phyloP scores from a whole-genome alignment of 2,113 vertebrate genomes.

The Pollachius pollachius region DNA sequence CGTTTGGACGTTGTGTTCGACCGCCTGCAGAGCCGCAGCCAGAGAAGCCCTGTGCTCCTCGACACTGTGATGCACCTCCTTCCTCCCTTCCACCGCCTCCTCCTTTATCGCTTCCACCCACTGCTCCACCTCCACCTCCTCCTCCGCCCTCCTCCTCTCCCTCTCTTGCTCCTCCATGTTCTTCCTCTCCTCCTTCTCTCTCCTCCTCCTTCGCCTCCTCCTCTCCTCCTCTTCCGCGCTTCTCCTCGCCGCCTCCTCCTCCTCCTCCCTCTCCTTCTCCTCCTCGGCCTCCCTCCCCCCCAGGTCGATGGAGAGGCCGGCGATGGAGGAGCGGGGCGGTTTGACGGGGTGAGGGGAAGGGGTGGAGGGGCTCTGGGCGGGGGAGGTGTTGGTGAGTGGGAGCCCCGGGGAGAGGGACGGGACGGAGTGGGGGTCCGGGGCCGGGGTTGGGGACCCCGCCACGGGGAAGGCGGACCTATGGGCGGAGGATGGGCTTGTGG shows the following conservation, averaged over 20 bases:
- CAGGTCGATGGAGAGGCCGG: constrained; percentile 80
- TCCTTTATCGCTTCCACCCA: constrained; percentile 1
- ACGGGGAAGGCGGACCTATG: constrained; percentile 69
- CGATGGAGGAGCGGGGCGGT: constrained; percentile 85
- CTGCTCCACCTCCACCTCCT: constrained; percentile 19
- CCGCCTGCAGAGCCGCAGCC: constrained; percentile 87
- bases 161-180: constrained; percentile 23
- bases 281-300: constrained; percentile 56
- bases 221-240: constrained; percentile 28
- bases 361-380: constrained; percentile 71
- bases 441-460: constrained; percentile 74
- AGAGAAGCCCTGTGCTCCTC: constrained; percentile 92
- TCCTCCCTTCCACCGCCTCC: constrained; percentile 29
- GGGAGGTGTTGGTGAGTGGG: constrained; percentile 73
- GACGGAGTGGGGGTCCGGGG: constrained; percentile 61
- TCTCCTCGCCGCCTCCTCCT: not conserved
- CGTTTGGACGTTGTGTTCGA: constrained; percentile 90
- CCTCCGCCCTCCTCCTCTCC: constrained; percentile 8
- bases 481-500: constrained; percentile 36
- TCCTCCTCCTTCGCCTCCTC: constrained; percentile 31
- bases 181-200: constrained; percentile 31
- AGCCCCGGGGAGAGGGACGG: constrained; percentile 74
- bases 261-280: constrained; percentile 47
- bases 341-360: constrained; percentile 81
- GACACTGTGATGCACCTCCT: constrained; percentile 74